Evolutionary conservation across 2,797 vertebrate genomes (phyloP), one percentile per base, ranked within the genome.

Genomic region (Echeneis naucrates): DNA sequence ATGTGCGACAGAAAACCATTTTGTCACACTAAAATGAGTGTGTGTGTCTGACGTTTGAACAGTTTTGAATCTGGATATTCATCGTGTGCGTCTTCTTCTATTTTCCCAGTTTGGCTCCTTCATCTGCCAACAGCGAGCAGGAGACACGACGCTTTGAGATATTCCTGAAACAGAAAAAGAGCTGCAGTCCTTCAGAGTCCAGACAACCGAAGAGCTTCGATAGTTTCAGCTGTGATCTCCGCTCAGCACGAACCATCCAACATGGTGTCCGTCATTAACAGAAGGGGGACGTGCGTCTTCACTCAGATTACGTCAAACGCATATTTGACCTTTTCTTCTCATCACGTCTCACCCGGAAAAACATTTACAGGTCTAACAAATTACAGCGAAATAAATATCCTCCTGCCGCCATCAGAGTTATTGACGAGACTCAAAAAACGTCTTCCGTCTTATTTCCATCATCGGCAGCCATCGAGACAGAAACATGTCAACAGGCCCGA

Each of bases 401-500:
- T 21, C 9, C 13, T 37, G 56, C 7, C 5, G 37, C 1, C 9
- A 85, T 78, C 37, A 10, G 16, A 30, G n/a, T 48, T 38, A 73
- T 37, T 65, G 57, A 50, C 61, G 17, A 5, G 21, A 38, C n/a
- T 50, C 27, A 47, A 70, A 58, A 3, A 42, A 48, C 3, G 61
- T 52, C 47, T 57, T 51, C 35, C 42, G 38, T 2, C 33, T 52
- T 47, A 21, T 74, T 71, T 55, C 50, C 63, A 56, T 61, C 77
- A 59, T 45, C 67, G 38, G 63, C 73, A 40, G 55, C 27, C 50
- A 16, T 14, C 19, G 48, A 27, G 58, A 2, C 21, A 27, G 58
- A 74, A 80, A 80, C 11, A 1, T 67, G 53, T 8, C 61, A 61
- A 65, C 42, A n/a, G 59, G 48, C 45, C 35, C 2, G 55, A 79